Base-by-base conservation (phyloP, 2,797 vertebrate genomes). In the Denticeps clupeoides region DNA sequence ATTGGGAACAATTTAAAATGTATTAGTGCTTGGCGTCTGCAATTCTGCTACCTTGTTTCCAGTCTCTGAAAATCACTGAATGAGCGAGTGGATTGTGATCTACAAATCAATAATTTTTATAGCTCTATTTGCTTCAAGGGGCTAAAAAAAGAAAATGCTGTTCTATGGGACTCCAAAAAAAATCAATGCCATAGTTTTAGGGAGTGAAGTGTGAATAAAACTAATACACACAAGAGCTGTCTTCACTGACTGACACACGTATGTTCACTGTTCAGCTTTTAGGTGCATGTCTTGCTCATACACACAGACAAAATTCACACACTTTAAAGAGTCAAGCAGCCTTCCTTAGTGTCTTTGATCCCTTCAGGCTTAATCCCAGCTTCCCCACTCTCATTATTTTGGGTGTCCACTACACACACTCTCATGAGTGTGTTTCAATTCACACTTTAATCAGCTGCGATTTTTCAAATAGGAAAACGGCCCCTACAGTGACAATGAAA, bases 131-230 rank as follows among this genome's bases (percentile, higher is more conserved):
- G 43, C 53, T 59, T 45, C 51, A 25, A 31, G 16, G 25, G 18
- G 21, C 57, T 57, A 24, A 16, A 57, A 57, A 51, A 47, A 13
- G 6, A 23, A 19, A 7, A 18, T 45, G 23, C 11, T 9, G 27
- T 32, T 33, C 27, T 33, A 42, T 57, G 50, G 24, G 42, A 26
- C 28, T 28, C 28, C 45, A 23, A 35, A 32, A 44, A 22, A 58
- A 62, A 60, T 60, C 62, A 44, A 64, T 64, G 33, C 10, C 41
- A 19, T 42, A 6, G 35, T 57, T 45, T 47, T 23, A 33, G 45
- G 32, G 4, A 6, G 10, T 13, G 7, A n/a, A n/a, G n/a, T n/a
- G n/a, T n/a, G n/a, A n/a, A n/a, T n/a, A n/a, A n/a, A n/a, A n/a
- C n/a, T n/a, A n/a, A n/a, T n/a, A n/a, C n/a, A n/a, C n/a, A n/a